Conservation (phyloP, 1,140 invertebrate species). For the Drosophila sturtevanti region DNA sequence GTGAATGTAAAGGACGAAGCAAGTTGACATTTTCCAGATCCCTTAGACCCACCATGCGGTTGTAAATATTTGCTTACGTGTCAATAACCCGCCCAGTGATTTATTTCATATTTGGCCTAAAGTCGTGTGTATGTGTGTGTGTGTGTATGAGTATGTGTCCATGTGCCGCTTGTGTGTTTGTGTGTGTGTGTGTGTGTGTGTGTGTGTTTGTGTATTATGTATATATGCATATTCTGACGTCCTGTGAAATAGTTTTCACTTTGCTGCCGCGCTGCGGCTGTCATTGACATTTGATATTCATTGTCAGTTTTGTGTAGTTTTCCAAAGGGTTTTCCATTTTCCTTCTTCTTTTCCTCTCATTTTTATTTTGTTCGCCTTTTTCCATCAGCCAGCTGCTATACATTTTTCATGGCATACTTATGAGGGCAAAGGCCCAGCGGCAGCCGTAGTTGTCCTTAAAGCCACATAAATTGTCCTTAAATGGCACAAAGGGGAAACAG, state of each 20-base stretch:
- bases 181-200: conserved; percentile 16
- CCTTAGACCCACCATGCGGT: conserved; percentile 15
- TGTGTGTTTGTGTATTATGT: conserved; percentile 3
- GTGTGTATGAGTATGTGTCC: background rate
- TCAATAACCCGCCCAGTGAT: conserved; percentile 79
- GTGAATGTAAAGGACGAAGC: background rate
- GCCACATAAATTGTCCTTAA: conserved; percentile 64
- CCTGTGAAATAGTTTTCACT: conserved; percentile 64
- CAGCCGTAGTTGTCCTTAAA: conserved; percentile 59
- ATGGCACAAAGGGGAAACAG: background rate
- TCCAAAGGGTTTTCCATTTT: conserved; percentile 27
- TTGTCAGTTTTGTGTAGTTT: conserved; percentile 57
- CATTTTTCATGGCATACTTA: conserved; percentile 75
- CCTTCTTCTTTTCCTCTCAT: background rate
- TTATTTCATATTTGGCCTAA: conserved; percentile 76
- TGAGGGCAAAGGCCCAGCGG: conserved; percentile 54
- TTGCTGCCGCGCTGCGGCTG: conserved; percentile 52
- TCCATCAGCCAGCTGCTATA: conserved; percentile 31
- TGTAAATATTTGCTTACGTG: conserved; percentile 79
- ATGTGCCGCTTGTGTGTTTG: conserved; percentile 5
- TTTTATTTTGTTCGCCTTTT: conserved; percentile 37
- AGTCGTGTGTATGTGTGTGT: conserved; percentile 34
- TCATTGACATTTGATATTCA: conserved; percentile 79
- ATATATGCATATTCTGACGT: conserved; percentile 12
- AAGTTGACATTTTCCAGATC: conserved; percentile 50